Conservation (phyloP, 2,113 vertebrate genomes). For the Marmota monax region DNA sequence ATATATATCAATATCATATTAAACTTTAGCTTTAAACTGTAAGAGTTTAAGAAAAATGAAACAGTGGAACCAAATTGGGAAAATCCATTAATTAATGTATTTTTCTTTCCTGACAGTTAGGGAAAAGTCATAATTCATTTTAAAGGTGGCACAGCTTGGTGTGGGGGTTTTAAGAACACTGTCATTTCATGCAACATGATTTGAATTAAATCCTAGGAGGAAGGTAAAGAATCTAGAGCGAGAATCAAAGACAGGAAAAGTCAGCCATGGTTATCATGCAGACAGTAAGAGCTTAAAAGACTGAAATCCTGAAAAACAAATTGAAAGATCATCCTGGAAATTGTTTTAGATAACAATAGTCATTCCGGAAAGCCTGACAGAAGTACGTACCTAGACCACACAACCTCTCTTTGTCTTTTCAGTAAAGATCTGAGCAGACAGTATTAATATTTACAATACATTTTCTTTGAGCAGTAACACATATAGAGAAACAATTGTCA, state of each 20-base stretch:
- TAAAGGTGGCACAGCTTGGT: background rate
- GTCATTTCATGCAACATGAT: background rate
- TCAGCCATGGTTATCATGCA: background rate
- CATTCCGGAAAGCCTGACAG: background rate
- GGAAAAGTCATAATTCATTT: background rate
- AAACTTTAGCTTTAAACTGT: background rate
- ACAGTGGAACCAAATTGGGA: background rate
- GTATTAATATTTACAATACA: conserved; percentile 78
- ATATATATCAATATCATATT: background rate
- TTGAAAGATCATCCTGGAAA: background rate
- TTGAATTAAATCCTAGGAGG: background rate
- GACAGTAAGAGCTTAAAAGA: background rate
- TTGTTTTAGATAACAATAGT: conserved; percentile 12
- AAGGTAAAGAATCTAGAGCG: background rate
- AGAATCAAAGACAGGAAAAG: background rate
- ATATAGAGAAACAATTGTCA: conserved; percentile 77
- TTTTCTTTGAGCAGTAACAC: conserved; percentile 78
- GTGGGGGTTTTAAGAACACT: background rate
- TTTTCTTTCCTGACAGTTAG: conserved; percentile 21
- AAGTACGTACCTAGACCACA: background rate
- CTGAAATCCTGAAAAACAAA: background rate
- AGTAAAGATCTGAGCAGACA: conserved; percentile 69
- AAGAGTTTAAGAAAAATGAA: background rate
- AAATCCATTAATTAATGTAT: background rate
- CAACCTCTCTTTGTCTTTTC: conserved; percentile 56